A percentile compares a stretch with the other conserved stretches of the same genome.
Evolutionary conservation across 2,888 invertebrate genomes (phyloP).

Genomic region (Ochropacha duplaris): DNA sequence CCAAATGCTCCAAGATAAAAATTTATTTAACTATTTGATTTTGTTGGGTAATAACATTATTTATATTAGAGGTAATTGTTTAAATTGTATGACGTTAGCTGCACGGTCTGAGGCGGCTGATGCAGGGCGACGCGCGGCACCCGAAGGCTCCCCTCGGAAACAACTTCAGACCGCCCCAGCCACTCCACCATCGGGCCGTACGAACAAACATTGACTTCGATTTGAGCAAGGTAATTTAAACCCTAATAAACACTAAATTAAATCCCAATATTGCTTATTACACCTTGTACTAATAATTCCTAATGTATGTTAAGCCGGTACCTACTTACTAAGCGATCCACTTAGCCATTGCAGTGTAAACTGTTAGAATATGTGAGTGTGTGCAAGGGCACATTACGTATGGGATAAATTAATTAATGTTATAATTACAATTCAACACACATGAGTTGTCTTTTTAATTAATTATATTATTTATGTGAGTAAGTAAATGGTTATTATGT

Average conservation of each 20-base stretch:
- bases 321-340: constrained; percentile 27
- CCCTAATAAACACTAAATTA: constrained; percentile 20
- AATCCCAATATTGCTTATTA: constrained; percentile 19
- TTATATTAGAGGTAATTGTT: constrained; percentile 6
- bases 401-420: constrained; percentile 17
- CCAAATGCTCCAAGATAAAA: too few relatives aligned
- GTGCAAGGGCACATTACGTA: too few relatives aligned
- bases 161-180: constrained; percentile 97
- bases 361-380: constrained; percentile 5
- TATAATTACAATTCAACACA: constrained; percentile 7
- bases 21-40: too few relatives aligned
- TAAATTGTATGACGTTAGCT: constrained; percentile 83
- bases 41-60: too few relatives aligned
- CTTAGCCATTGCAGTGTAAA: constrained; percentile 29
- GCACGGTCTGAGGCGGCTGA: constrained; percentile 90
- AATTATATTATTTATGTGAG: neutral
- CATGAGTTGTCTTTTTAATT: constrained; percentile 4
- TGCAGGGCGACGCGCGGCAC: constrained; percentile 94
- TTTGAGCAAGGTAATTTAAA: constrained; percentile 85
- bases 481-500: constrained; percentile 24
- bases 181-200: constrained; percentile 95
- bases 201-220: constrained; percentile 98
- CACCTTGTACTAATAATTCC: constrained; percentile 30
- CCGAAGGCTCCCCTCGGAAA: constrained; percentile 96
- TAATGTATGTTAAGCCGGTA: constrained; percentile 32